Conservation (phyloP, 2,888 invertebrate species). For the Drosophila monieri region DNA sequence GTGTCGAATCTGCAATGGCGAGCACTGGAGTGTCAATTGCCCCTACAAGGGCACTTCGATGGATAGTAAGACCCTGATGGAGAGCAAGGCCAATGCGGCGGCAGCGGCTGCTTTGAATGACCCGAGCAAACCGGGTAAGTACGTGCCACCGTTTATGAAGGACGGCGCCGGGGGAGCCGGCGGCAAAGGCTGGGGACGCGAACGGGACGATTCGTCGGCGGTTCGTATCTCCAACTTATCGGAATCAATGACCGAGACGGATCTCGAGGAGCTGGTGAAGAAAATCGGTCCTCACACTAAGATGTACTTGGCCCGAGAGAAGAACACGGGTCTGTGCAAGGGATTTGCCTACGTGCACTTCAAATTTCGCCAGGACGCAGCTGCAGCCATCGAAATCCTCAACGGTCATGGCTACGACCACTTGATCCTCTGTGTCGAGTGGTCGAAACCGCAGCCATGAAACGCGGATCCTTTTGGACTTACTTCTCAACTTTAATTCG, state of each 20-base stretch:
- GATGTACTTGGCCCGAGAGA: conserved; percentile 97
- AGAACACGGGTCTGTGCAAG: conserved; percentile 92
- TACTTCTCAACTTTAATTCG: neutral
- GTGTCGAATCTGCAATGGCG: conserved; percentile 95
- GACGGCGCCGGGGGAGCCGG: conserved; percentile 88
- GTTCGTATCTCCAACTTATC: conserved; percentile 99
- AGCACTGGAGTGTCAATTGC: conserved; percentile 99
- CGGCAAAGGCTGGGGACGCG: conserved; percentile 84
- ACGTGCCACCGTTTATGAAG: conserved; percentile 94
- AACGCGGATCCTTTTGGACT: neutral
- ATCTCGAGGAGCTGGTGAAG: conserved; percentile 97
- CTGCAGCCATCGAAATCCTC: conserved; percentile 93
- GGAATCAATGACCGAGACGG: conserved; percentile 96
- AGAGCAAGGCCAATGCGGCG: conserved; percentile 85
- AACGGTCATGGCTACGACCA: conserved; percentile 99
- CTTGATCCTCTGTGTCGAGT: conserved; percentile 98
- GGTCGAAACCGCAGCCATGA: conserved; percentile 93
- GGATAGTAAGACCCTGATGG: conserved; percentile 86
- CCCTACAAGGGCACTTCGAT: conserved; percentile 97
- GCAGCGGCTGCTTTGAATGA: conserved; percentile 64
- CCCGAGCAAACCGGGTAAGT: conserved; percentile 85
- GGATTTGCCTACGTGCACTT: conserved; percentile 99
- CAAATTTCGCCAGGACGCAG: conserved; percentile 94
- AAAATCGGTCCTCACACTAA: conserved; percentile 96
- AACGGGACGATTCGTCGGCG: conserved; percentile 93